Conservation (phyloP, 2,113 vertebrate genomes). For the Sylvietta virens region DNA sequence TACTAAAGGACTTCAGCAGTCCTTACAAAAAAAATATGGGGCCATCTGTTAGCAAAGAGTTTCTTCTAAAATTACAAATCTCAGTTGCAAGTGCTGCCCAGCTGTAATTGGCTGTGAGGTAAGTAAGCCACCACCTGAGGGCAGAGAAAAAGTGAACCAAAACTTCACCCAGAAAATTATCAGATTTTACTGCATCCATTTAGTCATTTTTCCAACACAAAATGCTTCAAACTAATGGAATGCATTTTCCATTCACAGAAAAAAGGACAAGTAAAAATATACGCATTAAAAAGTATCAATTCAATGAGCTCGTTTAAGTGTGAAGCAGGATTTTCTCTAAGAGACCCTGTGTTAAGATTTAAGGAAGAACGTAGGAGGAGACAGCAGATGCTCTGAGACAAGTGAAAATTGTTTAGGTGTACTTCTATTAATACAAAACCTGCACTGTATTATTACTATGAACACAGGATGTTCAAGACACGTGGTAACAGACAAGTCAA, state of each 20-base stretch:
- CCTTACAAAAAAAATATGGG: background rate
- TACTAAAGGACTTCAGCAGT: conserved; percentile 26
- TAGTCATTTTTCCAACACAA: background rate
- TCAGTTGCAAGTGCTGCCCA: background rate
- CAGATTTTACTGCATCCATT: background rate
- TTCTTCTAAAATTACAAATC: conserved; percentile 41
- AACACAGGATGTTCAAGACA: background rate
- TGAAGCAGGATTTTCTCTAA: background rate
- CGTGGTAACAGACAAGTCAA: background rate
- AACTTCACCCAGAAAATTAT: background rate
- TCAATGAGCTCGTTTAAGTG: background rate
- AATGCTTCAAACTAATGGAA: background rate
- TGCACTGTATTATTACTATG: background rate
- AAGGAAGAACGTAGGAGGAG: conserved; percentile 42
- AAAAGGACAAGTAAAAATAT: background rate
- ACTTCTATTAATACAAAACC: conserved; percentile 12
- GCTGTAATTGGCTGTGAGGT: background rate
- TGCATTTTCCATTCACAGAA: background rate
- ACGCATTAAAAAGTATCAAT: background rate
- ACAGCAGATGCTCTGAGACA: conserved; percentile 18
- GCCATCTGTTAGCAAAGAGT: conserved; percentile 44
- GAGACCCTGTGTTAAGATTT: background rate
- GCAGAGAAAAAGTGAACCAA: background rate
- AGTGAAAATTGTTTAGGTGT: conserved; percentile 24
- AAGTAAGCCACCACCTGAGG: background rate